Evolutionary conservation across 92 coral and sea anemone species (phyloP).

Genomic region (Palythoa grandis): DNA sequence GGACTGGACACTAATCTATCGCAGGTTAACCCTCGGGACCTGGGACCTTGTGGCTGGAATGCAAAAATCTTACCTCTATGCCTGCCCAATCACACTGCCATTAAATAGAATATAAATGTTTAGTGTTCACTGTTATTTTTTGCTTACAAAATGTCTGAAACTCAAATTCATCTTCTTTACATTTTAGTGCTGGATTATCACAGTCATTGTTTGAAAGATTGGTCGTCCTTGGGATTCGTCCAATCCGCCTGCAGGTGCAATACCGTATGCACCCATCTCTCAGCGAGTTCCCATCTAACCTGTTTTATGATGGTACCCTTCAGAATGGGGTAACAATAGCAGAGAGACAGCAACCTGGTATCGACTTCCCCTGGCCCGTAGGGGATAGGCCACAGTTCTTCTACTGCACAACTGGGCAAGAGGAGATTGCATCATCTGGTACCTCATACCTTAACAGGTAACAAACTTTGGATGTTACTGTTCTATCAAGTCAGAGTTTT

Average conservation of each 20-base stretch:
- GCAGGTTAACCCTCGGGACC: too few species aligned
- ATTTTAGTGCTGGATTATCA: conserved; percentile 96
- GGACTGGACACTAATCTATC: too few species aligned
- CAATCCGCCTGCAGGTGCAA: conserved; percentile 98
- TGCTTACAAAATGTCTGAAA: neutral
- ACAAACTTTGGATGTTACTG: neutral
- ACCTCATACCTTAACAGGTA: conserved; percentile 99
- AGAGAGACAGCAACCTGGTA: conserved; percentile 95
- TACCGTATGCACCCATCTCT: conserved; percentile 99
- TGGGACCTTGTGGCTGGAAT: too few species aligned
- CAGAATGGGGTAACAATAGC: conserved; percentile 99
- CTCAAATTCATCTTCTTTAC: neutral
- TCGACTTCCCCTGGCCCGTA: conserved; percentile 99
- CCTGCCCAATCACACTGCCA: too few species aligned
- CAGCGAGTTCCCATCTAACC: conserved; percentile 99
- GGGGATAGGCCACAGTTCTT: conserved; percentile 98
- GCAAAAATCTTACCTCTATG: too few species aligned
- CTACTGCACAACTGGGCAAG: conserved; percentile 97
- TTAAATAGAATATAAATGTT: too few species aligned
- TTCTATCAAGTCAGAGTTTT: neutral
- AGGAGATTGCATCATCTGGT: conserved; percentile 99
- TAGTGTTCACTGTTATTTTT: neutral
- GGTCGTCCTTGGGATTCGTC: conserved; percentile 98
- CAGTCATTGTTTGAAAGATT: conserved; percentile 98
- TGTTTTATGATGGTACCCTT: conserved; percentile 97